Evolutionary conservation across 2,113 vertebrate species (phyloP).

Genomic region (Sebastes fasciatus): DNA sequence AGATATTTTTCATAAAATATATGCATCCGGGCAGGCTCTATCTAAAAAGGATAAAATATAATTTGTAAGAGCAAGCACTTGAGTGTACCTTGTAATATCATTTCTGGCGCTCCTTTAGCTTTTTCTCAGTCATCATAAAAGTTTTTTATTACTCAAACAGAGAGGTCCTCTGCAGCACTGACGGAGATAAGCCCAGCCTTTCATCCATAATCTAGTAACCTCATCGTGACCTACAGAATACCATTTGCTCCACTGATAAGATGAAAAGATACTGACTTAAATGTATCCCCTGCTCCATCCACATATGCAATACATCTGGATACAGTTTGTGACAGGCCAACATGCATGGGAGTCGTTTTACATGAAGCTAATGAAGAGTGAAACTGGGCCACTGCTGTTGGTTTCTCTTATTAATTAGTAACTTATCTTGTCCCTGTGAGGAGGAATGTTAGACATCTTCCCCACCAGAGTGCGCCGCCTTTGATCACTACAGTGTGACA

Average conservation of each 20-base stretch:
- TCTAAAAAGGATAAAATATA: not conserved
- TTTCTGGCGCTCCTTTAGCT: not conserved
- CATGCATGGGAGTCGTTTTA: slow-evolving; percentile 6
- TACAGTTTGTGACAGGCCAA: slow-evolving; percentile 26
- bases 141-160: slow-evolving; percentile 32
- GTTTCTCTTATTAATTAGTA: slow-evolving; percentile 88
- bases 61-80: not conserved
- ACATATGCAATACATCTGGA: slow-evolving; percentile 11
- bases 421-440: slow-evolving; percentile 82
- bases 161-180: not conserved
- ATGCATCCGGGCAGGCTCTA: not conserved
- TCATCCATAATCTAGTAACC: slow-evolving; percentile 45
- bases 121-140: slow-evolving; percentile 14
- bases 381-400: slow-evolving; percentile 51
- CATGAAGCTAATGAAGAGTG: slow-evolving; percentile 26
- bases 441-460: slow-evolving; percentile 81
- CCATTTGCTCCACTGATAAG: slow-evolving; percentile 51
- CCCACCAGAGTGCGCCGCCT: slow-evolving; percentile 62
- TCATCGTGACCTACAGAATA: slow-evolving; percentile 51
- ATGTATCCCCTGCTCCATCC: slow-evolving; percentile 11
- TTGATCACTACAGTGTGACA: slow-evolving; percentile 89
- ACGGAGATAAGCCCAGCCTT: slow-evolving; percentile 36
- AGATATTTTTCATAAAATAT: slow-evolving; percentile 26
- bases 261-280: slow-evolving; percentile 32
- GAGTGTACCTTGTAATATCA: not conserved